Conservation (phyloP, 2,113 vertebrate species). For the Regulus satrapa region DNA sequence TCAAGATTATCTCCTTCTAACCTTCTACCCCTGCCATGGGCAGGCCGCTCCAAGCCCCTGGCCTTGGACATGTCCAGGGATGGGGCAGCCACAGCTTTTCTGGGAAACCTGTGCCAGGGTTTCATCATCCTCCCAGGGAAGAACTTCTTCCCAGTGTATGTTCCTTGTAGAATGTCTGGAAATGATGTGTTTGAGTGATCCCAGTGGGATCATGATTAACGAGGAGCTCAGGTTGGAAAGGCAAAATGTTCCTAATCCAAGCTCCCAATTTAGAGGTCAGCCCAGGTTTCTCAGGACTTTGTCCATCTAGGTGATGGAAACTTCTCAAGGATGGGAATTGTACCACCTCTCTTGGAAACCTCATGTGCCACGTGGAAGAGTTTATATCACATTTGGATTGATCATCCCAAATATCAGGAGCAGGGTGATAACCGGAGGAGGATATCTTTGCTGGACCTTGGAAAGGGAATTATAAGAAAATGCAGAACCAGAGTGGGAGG, state of each 20-base stretch:
- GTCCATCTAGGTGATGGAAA: background rate
- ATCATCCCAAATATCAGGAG: background rate
- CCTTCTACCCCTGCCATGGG: rapidly evolving
- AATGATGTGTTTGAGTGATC: background rate
- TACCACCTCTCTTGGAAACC: background rate
- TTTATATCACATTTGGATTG: background rate
- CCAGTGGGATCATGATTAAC: background rate
- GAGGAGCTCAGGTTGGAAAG: background rate
- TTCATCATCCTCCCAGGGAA: rapidly evolving
- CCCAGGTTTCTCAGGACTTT: background rate
- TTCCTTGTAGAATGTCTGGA: background rate
- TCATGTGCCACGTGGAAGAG: background rate
- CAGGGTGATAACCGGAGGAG: background rate
- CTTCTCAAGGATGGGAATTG: background rate
- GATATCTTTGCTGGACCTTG: background rate
- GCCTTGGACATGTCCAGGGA: background rate
- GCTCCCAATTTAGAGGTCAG: background rate
- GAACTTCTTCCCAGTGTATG: background rate
- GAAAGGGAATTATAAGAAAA: background rate
- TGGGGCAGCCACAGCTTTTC: background rate
- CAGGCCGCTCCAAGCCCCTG: background rate
- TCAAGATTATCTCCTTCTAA: rapidly evolving
- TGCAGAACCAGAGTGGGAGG: background rate
- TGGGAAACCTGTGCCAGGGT: background rate
- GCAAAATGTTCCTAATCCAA: background rate